These are phyloP conservation scores for Linurgus olivaceus DNA, from an alignment of 2,797 vertebrate species.

Conservation along the genomic window DNA sequence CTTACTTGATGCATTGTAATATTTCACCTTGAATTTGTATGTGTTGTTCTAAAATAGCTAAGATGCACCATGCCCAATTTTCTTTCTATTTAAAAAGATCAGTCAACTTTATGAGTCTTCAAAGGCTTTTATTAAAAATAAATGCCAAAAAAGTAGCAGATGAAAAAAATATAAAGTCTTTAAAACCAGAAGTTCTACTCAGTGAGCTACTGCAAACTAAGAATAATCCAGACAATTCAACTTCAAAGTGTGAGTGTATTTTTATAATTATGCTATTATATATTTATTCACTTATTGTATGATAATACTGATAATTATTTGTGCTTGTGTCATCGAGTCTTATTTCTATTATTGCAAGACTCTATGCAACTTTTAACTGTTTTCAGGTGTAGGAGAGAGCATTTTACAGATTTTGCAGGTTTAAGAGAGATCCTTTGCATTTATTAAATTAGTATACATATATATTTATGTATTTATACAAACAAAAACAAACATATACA, in stretches of 20 bases:
- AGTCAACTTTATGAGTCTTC: neutral
- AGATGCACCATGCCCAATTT: neutral
- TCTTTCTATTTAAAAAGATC: neutral
- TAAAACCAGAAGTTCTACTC: neutral
- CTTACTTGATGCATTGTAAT: neutral
- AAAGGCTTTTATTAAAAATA: slow-evolving; percentile 6
- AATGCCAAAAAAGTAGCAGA: neutral
- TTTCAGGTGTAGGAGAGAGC: neutral
- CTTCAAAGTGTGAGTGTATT: neutral
- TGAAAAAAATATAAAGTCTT: neutral
- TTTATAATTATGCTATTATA: neutral
- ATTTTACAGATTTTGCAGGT: neutral
- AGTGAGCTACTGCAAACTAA: neutral
- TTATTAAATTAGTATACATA: neutral
- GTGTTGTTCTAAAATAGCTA: neutral
- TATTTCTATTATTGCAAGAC: neutral
- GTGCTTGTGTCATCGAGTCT: neutral
- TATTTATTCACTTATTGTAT: neutral
- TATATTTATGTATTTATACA: neutral
- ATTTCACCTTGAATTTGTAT: neutral
- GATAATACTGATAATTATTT: neutral
- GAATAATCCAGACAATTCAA: neutral
- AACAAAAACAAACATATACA: neutral
- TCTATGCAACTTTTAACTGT: neutral
- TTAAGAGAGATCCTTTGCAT: neutral